Evolutionary conservation across 2,113 vertebrate species (phyloP).

Genomic region (Myotis lucifugus): DNA sequence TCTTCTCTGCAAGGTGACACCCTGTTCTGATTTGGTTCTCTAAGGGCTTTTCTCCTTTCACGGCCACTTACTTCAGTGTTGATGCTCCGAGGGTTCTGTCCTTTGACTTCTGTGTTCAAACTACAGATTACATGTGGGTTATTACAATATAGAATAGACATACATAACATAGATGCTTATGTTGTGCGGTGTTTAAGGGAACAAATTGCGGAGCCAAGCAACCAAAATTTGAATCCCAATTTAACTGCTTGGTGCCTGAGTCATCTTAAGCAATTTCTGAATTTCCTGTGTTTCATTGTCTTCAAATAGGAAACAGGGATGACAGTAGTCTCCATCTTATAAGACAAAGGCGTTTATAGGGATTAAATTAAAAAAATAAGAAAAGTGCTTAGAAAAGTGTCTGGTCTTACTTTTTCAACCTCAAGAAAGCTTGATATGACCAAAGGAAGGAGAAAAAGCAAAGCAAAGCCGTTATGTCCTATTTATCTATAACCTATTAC

Average conservation of each 20-base stretch:
- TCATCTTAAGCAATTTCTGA: neutral
- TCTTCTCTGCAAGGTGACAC: neutral
- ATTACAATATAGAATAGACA: neutral
- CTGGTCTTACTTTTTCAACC: neutral
- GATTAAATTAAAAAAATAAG: neutral
- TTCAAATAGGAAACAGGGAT: neutral
- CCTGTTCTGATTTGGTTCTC: neutral
- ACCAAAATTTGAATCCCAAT: neutral
- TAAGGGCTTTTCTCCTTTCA: neutral
- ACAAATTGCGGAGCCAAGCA: neutral
- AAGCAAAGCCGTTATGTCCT: neutral
- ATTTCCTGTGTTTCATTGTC: neutral
- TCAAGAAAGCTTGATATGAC: neutral
- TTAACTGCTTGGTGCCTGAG: neutral
- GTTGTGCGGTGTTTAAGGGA: neutral
- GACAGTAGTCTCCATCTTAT: neutral
- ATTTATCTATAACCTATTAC: neutral
- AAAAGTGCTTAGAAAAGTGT: neutral
- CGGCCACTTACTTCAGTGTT: neutral
- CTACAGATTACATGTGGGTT: neutral
- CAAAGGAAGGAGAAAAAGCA: neutral
- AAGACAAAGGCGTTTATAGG: neutral
- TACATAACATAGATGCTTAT: neutral
- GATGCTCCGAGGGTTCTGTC: neutral
- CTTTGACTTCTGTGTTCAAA: neutral